Evolutionary conservation across 1,140 invertebrate species (phyloP), one percentile per base, ranked within the genome.

Genomic region (Drosophila ananassae): DNA sequence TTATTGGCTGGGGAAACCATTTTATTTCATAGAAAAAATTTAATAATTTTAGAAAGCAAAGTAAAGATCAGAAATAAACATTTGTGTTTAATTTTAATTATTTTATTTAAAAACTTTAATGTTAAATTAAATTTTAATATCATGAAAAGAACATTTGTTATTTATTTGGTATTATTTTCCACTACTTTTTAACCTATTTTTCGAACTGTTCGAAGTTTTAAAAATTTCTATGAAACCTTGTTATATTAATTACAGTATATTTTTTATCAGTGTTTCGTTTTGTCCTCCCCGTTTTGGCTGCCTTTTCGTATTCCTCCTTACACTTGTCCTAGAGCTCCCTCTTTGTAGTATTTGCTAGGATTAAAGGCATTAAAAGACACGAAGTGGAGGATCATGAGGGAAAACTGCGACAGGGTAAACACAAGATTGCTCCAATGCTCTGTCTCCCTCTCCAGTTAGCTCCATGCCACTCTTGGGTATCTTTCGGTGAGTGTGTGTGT

Each of bases 321-420:
- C 82, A 89, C 83, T 89, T 89, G 82, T 87, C 59, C 75, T 79
- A 84, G 75, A 57, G 47, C 50, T 72, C 74, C 64, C 66, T 69
- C 48, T 82, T 64, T 59, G 79, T 79, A 71, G 61, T 87, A 89
- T 89, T 83, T 89, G 83, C 83, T 89, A 89, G 83, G 83, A 89
- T 89, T 89, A 89, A 89, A 79, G 83, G 83, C 50, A 89, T 89
- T 89, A 89, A 89, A 79, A 79, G 83, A 79, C 84, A 77, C 61
- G 66, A 68, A 73, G 66, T 68, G 78, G 69, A 78, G 63, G 47
- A 66, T 57, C 66, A 55, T 71, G 58, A 41, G 47, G 52, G 62
- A 28, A 48, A 25, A 47, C 50, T 30, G 66, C 24, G 41, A 24
- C 67, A 77, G 80, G 56, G 67, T 79, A 79, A 80, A 85, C 67